These are phyloP conservation scores for Meandrina meandrites DNA, from an alignment of 92 coral and sea anemone species.

Conservation along the genomic window DNA sequence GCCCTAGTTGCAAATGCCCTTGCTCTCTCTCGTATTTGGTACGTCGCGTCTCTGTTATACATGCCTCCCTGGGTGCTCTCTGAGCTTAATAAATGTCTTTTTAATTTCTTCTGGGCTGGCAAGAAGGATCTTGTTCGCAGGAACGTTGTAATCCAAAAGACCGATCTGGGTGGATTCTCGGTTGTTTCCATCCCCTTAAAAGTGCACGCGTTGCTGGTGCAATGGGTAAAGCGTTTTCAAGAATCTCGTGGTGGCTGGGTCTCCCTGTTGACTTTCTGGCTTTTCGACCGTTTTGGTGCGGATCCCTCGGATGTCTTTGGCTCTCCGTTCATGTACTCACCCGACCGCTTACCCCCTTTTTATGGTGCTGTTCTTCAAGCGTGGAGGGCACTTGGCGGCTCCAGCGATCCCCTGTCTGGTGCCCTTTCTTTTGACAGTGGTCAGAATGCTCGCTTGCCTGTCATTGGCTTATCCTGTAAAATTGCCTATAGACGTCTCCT, in stretches of 20 bases:
- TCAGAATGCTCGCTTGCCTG: neutral
- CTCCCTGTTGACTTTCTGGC: neutral
- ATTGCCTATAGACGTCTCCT: neutral
- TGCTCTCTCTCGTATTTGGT: conserved; percentile 41
- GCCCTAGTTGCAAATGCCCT: conserved; percentile 42
- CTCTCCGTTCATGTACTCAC: neutral
- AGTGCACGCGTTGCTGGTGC: neutral
- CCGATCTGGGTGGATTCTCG: neutral
- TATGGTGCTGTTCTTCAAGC: neutral
- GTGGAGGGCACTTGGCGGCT: conserved; percentile 16
- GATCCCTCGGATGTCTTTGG: neutral
- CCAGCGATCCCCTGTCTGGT: neutral
- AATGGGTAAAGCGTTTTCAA: conserved; percentile 22
- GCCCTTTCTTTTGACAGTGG: no score
- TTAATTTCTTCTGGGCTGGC: conserved; percentile 35
- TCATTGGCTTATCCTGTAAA: neutral
- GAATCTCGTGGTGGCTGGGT: neutral
- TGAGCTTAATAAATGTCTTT: neutral
- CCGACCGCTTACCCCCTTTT: neutral
- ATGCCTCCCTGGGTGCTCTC: conserved; percentile 6
- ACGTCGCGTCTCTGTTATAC: conserved; percentile 23
- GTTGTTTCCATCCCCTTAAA: neutral
- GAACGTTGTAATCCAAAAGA: accelerated
- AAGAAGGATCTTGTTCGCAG: neutral
- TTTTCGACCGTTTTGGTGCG: neutral